Conservation (phyloP, 2,113 vertebrate genomes). For the human (Homo sapiens) region GRCh38 chr11:57474001-57474500, state of each 20-base stretch:
- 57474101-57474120: not conserved
- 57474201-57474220: not conserved
- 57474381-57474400: conserved; percentile 1
- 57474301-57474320: conserved; percentile 63
- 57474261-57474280: conserved; percentile 66
- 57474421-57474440: not conserved
- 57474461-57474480: not conserved
- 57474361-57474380: conserved; percentile 64
- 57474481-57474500: not conserved
- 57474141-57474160: not conserved
- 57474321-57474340: conserved; percentile 72
- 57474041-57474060: not conserved
- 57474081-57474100: not conserved
- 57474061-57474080: not conserved
- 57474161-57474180: not conserved
- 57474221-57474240: conserved; percentile 42
- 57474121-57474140: not conserved
- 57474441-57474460: not conserved
- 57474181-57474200: not conserved
- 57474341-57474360: conserved; percentile 38
- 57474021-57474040: not conserved
- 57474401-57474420: conserved; percentile 16
- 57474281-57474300: conserved; percentile 64
- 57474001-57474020: not conserved
- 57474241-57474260: conserved; percentile 53